phyloP scores from a whole-genome alignment of 2,113 vertebrate species.

The Acanthochromis polyacanthus region DNA sequence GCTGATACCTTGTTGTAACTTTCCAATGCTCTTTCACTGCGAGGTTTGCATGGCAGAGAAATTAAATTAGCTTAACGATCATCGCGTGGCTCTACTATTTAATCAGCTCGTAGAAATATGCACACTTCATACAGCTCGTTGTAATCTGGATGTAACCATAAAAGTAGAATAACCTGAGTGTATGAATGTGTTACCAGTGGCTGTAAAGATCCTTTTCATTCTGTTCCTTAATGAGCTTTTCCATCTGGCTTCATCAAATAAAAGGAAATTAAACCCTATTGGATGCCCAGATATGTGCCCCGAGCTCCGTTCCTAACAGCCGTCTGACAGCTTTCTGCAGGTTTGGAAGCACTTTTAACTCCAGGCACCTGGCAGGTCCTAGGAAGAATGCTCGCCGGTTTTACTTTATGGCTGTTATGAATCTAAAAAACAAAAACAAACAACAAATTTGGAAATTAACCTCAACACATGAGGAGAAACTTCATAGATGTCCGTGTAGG shows the following conservation, averaged over 20 bases:
- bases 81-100: conserved; percentile 11
- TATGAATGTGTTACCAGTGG: no score
- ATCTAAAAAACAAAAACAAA: no score
- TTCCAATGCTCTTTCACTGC: conserved; percentile 31
- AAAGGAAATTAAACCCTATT: no score
- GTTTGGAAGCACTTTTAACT: background rate
- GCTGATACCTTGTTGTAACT: conserved; percentile 46
- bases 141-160: background rate
- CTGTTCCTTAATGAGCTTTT: no score
- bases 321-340: background rate
- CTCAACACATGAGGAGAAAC: no score
- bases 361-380: background rate
- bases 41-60: background rate
- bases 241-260: no score
- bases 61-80: conserved; percentile 6
- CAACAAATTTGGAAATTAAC: no score
- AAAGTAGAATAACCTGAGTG: no score
- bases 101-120: conserved; percentile 19
- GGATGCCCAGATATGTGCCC: no score
- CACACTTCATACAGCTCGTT: background rate
- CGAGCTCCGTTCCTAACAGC: no score
- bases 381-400: background rate
- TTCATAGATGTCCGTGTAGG: no score
- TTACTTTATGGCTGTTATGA: background rate
- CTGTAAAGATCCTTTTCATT: no score